Evolutionary conservation across 2,113 vertebrate genomes (phyloP).

Genomic region (cat (Felis catus)): DNA sequence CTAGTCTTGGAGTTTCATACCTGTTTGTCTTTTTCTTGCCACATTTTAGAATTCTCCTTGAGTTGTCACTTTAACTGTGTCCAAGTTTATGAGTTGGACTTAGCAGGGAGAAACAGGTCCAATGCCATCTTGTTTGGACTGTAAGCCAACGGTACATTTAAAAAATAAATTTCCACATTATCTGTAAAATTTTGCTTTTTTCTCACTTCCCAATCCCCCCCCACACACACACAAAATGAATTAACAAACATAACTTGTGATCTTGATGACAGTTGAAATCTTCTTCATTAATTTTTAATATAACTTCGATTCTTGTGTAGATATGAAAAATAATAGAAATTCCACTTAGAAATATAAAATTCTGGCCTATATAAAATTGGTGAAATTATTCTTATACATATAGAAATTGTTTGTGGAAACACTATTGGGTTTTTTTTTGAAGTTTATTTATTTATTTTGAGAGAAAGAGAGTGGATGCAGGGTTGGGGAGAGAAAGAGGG

Average conservation of each 20-base stretch:
- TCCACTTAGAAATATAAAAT: not conserved
- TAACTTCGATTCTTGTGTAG: conserved; percentile 45
- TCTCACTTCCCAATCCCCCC: not conserved
- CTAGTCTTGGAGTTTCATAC: not conserved
- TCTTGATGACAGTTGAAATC: not conserved
- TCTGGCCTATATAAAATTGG: conserved; percentile 31
- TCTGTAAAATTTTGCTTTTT: not conserved
- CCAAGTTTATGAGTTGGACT: not conserved
- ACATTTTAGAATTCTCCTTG: not conserved
- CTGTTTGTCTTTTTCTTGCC: not conserved
- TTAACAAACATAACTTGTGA: not conserved
- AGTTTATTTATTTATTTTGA: too few species aligned
- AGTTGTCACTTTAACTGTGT: not conserved
- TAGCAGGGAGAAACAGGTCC: not conserved
- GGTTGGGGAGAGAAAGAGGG: too few species aligned
- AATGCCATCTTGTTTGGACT: not conserved
- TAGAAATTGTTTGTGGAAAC: conserved; percentile 57
- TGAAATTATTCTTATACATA: conserved; percentile 51
- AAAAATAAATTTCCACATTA: not conserved
- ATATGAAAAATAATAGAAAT: conserved; percentile 49
- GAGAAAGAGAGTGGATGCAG: too few species aligned
- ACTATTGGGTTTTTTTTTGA: not conserved
- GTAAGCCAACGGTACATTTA: not conserved
- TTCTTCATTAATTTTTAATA: conserved; percentile 56
- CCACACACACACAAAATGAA: not conserved